Evolutionary conservation across 1,140 invertebrate genomes (phyloP).

Genomic region (Zaprionus nigranus): DNA sequence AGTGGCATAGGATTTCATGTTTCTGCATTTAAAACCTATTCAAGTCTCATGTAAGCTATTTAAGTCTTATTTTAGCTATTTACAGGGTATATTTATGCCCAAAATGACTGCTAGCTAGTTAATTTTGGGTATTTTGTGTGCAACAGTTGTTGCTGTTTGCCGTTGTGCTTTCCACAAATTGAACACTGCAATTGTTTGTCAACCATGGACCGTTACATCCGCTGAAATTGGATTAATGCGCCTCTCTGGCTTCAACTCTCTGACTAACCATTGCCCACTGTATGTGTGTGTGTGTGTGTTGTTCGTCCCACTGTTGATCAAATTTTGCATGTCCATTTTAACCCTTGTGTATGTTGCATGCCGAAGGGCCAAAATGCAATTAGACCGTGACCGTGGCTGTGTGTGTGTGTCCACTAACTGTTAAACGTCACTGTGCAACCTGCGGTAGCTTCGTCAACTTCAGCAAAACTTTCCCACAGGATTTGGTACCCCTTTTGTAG

Average conservation of each 20-base stretch:
- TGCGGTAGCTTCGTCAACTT: constrained; percentile 1
- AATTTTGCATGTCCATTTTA: constrained; percentile 73
- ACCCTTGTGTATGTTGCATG: constrained; percentile 56
- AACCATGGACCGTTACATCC: constrained; percentile 82
- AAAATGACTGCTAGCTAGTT: neutral
- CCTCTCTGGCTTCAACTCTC: constrained; percentile 40
- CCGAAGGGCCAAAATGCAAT: constrained; percentile 57
- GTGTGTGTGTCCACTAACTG: constrained; percentile 15
- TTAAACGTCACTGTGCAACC: constrained; percentile 33
- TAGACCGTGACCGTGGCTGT: constrained; percentile 64
- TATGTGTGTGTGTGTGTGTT: neutral
- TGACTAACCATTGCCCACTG: constrained; percentile 11
- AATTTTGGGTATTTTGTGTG: constrained; percentile 2
- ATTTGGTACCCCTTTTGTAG: constrained; percentile 52
- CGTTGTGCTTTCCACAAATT: constrained; percentile 37
- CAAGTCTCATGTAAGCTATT: neutral
- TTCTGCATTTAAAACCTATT: neutral
- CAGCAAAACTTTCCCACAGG: constrained; percentile 48
- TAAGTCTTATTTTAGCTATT: neutral
- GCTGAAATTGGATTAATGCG: constrained; percentile 78
- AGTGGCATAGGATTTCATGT: no score
- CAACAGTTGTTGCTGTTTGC: neutral
- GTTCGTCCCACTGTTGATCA: constrained; percentile 38
- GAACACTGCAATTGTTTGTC: constrained; percentile 79
- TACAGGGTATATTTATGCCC: neutral